phyloP scores from a whole-genome alignment of 1,140 invertebrate genomes.

The Lordiphosa mommai region DNA sequence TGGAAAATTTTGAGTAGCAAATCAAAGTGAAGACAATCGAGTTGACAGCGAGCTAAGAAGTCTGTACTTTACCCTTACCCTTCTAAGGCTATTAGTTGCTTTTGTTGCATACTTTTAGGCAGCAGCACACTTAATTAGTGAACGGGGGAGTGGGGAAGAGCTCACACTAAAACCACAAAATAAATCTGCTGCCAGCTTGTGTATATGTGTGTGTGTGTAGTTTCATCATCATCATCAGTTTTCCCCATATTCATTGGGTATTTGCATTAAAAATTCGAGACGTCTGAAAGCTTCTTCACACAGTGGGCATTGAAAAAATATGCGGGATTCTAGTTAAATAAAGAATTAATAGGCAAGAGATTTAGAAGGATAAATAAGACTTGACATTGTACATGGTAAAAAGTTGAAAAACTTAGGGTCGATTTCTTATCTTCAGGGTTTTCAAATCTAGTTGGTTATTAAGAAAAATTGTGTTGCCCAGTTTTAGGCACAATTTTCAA shows the following conservation, averaged over 20 bases:
- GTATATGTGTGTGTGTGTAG: conserved; percentile 22
- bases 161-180: conserved; percentile 56
- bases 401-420: too few species aligned
- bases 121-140: conserved; percentile 50
- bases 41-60: conserved; percentile 65
- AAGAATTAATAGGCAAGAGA: too few species aligned
- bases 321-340: too few species aligned
- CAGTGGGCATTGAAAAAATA: conserved; percentile 39
- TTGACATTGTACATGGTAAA: too few species aligned
- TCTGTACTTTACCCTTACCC: conserved; percentile 6
- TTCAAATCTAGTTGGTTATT: too few species aligned
- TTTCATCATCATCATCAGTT: conserved; percentile 52
- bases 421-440: too few species aligned
- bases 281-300: conserved; percentile 66
- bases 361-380: too few species aligned
- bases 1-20: conserved; percentile 35
- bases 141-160: neutral
- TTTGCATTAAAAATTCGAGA: conserved; percentile 74
- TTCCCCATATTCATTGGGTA: conserved; percentile 44
- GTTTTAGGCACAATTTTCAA: too few species aligned
- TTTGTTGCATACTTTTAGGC: conserved; percentile 66
- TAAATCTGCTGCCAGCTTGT: conserved; percentile 53
- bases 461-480: too few species aligned
- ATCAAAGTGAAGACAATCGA: conserved; percentile 46
- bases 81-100: conserved; percentile 50